Evolutionary conservation across 1,140 invertebrate genomes (phyloP).

Genomic region (Hylaeus anthracinus): DNA sequence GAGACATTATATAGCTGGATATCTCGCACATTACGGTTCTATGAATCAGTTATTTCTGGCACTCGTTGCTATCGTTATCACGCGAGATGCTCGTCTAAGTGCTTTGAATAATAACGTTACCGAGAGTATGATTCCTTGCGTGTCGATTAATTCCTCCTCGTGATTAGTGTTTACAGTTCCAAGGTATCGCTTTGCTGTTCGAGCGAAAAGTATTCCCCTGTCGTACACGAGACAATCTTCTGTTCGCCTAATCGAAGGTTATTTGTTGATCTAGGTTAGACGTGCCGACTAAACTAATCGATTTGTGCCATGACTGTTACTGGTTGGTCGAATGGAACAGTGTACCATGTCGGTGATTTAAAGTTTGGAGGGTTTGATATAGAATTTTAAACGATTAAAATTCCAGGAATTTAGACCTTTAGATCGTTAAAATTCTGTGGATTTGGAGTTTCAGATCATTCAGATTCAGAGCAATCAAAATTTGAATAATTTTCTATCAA

Average conservation of each 20-base stretch:
- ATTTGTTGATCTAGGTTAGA: neutral
- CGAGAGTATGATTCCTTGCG: neutral
- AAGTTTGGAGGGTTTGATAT: too few species aligned
- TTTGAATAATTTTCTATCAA: too few species aligned
- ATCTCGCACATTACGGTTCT: neutral
- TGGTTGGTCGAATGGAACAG: neutral
- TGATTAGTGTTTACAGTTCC: slow-evolving; percentile 4
- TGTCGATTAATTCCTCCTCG: slow-evolving; percentile 2
- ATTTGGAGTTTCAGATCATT: too few species aligned
- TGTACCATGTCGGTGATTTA: neutral
- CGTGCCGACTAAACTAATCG: too few species aligned
- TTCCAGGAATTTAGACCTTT: too few species aligned
- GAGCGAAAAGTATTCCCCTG: neutral
- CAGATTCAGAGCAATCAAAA: too few species aligned
- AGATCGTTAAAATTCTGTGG: too few species aligned
- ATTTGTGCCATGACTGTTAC: neutral
- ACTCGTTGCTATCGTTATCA: neutral
- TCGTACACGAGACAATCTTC: slow-evolving; percentile 1
- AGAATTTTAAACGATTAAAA: too few species aligned
- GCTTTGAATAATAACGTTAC: neutral
- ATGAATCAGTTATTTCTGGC: neutral
- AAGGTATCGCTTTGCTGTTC: neutral
- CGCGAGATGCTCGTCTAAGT: neutral
- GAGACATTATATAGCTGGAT: neutral
- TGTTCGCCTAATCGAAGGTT: neutral